Evolutionary conservation across 2,113 vertebrate species (phyloP).

Genomic region (Ursus arctos): DNA sequence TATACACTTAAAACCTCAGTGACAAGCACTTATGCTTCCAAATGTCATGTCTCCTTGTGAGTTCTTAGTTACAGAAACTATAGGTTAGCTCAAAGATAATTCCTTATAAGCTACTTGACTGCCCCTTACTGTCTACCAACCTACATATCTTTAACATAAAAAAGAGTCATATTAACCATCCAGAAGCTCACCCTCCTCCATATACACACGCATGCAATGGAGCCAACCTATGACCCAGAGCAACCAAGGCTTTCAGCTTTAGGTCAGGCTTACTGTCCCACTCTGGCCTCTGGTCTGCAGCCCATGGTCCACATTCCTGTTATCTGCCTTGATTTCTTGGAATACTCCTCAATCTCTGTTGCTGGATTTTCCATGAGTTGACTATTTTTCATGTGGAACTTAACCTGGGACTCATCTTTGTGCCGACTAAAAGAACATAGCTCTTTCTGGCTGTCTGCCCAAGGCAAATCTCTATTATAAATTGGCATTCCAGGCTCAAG

Average conservation of each 20-base stretch:
- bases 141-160: neutral
- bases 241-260: neutral
- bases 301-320: neutral
- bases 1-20: neutral
- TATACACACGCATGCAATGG: neutral
- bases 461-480: neutral
- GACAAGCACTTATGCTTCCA: neutral
- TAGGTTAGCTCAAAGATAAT: neutral
- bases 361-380: neutral
- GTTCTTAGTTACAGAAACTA: neutral
- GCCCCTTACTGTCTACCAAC: neutral
- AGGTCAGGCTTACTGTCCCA: neutral
- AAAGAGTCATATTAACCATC: neutral
- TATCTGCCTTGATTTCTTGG: neutral
- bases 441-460: neutral
- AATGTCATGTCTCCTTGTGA: neutral
- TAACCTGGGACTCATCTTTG: neutral
- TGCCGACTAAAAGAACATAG: neutral
- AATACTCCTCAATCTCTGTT: neutral
- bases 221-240: neutral
- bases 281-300: neutral
- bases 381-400: neutral
- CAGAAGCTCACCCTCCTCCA: neutral
- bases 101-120: neutral
- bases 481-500: neutral